phyloP scores from a whole-genome alignment of 2,113 vertebrate genomes.

The Trogon melanurus region DNA sequence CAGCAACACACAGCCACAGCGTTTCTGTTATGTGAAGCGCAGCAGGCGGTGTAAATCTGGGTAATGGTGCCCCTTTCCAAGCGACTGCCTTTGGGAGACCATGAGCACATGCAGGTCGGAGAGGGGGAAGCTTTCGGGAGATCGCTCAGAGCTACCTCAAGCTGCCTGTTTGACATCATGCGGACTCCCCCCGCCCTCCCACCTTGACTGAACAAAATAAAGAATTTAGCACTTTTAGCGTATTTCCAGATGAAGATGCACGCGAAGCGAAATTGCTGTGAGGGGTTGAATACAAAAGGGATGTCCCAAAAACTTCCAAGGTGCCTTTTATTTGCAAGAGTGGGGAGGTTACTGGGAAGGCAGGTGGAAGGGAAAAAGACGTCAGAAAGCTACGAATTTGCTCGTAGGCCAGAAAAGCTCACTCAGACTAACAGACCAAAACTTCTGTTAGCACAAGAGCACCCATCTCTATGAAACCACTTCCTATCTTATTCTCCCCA shows the following conservation, averaged over 20 bases:
- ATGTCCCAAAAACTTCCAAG: background rate
- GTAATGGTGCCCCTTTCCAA: background rate
- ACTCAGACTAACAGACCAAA: background rate
- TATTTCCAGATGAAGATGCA: background rate
- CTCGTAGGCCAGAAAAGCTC: background rate
- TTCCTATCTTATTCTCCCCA: background rate
- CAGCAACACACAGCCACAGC: background rate
- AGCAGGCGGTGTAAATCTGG: background rate
- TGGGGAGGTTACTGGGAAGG: background rate
- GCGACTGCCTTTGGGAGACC: background rate
- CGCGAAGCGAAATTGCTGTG: background rate
- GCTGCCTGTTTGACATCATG: background rate
- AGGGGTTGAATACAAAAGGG: background rate
- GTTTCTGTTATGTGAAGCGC: rapidly evolving
- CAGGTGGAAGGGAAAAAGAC: background rate
- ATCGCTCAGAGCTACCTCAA: background rate
- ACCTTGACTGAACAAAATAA: background rate
- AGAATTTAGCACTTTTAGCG: background rate
- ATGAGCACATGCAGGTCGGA: background rate
- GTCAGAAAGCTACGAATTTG: background rate
- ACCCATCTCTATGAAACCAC: conserved; percentile 19
- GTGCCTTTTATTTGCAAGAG: background rate
- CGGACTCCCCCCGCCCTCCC: background rate
- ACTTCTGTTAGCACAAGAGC: background rate
- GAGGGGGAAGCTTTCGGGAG: background rate